A percentile compares a stretch with the other conserved stretches of the same genome.
phyloP scores from a whole-genome alignment of 1,140 invertebrate genomes.

The Stegodyphus mimosarum region DNA sequence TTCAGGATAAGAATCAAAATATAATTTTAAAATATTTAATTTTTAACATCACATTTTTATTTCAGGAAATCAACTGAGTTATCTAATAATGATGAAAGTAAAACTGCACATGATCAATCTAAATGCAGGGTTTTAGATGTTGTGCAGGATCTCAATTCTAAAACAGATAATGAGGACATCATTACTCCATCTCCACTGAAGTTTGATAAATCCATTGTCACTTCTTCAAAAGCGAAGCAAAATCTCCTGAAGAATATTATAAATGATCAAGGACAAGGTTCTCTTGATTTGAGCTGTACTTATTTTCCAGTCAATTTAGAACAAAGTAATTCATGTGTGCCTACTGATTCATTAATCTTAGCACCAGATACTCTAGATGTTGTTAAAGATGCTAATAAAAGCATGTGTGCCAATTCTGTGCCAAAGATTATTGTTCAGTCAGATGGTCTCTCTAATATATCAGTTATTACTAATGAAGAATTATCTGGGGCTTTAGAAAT shows the following conservation, averaged over 20 bases:
- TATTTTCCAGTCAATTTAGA: not conserved
- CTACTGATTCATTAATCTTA: slow-evolving; percentile 32
- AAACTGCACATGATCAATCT: too few species aligned
- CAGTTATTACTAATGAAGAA: not conserved
- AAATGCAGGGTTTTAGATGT: too few species aligned
- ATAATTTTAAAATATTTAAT: too few species aligned
- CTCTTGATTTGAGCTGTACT: not conserved
- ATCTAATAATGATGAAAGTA: too few species aligned
- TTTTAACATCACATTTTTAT: too few species aligned
- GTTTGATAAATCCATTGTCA: not conserved
- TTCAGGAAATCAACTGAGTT: too few species aligned
- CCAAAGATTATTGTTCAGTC: not conserved
- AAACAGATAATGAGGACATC: too few species aligned
- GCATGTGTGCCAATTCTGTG: not conserved
- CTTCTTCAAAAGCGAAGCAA: not conserved
- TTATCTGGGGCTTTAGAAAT: not conserved
- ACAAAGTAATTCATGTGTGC: not conserved
- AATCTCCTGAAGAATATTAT: slow-evolving; percentile 29
- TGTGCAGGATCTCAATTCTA: too few species aligned
- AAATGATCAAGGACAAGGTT: not conserved
- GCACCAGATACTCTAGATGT: slow-evolving; percentile 31
- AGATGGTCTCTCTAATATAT: not conserved
- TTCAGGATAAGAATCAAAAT: too few species aligned
- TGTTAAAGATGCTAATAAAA: not conserved
- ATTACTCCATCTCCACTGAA: too few species aligned